Base-by-base conservation (phyloP, 37 sponge, comb jelly and placozoan genomes). In the Spongilla lacustris region DNA sequence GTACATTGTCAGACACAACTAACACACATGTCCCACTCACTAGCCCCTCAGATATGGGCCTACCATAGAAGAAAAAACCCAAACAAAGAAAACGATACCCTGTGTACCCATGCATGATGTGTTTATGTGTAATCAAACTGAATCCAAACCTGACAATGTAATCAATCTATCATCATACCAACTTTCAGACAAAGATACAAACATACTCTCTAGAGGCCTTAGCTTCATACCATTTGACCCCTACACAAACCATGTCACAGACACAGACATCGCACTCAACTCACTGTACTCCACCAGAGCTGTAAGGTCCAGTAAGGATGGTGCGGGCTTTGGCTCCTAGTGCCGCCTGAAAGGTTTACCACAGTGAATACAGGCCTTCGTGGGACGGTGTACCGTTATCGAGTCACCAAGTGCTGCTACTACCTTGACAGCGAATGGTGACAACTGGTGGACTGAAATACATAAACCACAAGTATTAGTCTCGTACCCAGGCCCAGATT, bases 321-420 rank as follows among this genome's bases (percentile, higher is more conserved):
- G 67, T 86, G 31, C 28, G 70, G 14, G 91, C 86, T 32, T 50
- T 76, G 8, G 91, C 86, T 1, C 87, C 91, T 30, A 91, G 31
- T 0, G 69, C 91, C 71, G 91, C 91, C 91, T 91, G 28, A 36
- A 68, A n/a, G n/a, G n/a, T n/a, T n/a, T 0, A 14, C 19, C 14
- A 17, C 14, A 17, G 21, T 8, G 1, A 58, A 58, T 58, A 17
- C 41, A 9, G 4, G n/a, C 46, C 46, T 10, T 46, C 46, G 4
- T 46, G 76, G 30, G 12, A n/a, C n/a, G 30, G 79, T 71, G 74
- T 36, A 58, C 58, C 58, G 58, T 58, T 8, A 58, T 8, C 4
- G 58, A 58, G 58, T 58, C 58, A 1, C 58, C 58, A 17, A 58
- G 4, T 58, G 58, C 58, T 17, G 58, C 58, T 17, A 58, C 58